phyloP scores from a whole-genome alignment of 92 coral and sea anemone genomes.

The Palythoa grandis region DNA sequence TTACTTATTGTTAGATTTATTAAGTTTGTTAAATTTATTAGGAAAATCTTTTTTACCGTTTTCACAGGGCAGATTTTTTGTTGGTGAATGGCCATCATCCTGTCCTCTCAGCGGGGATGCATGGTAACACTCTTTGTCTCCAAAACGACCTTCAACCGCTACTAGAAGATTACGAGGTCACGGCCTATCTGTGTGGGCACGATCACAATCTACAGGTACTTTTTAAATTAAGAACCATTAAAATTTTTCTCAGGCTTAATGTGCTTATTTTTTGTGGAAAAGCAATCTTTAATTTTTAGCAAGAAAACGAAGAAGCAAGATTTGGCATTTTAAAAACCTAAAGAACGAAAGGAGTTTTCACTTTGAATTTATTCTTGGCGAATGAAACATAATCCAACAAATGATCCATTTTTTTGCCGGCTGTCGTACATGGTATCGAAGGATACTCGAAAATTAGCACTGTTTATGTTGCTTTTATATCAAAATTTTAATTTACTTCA shows the following conservation, averaged over 20 bases:
- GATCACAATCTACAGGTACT: conserved; percentile 94
- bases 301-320: no score
- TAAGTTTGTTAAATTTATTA: not conserved
- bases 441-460: no score
- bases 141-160: conserved; percentile 72
- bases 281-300: no score
- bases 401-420: no score
- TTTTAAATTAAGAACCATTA: no score
- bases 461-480: no score
- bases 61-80: conserved; percentile 83
- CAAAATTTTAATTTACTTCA: not conserved
- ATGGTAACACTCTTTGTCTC: conserved; percentile 76
- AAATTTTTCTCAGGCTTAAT: no score
- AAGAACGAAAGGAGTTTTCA: no score
- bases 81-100: conserved; percentile 96
- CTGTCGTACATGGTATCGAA: no score
- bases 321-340: no score
- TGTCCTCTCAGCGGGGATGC: conserved; percentile 81
- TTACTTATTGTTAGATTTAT: not conserved
- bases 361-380: no score
- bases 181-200: conserved; percentile 95
- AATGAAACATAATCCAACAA: no score
- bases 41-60: not conserved
- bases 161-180: conserved; percentile 75
- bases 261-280: not conserved